phyloP scores from a whole-genome alignment of 2,113 vertebrate genomes.

The Lanius ludovicianus region DNA sequence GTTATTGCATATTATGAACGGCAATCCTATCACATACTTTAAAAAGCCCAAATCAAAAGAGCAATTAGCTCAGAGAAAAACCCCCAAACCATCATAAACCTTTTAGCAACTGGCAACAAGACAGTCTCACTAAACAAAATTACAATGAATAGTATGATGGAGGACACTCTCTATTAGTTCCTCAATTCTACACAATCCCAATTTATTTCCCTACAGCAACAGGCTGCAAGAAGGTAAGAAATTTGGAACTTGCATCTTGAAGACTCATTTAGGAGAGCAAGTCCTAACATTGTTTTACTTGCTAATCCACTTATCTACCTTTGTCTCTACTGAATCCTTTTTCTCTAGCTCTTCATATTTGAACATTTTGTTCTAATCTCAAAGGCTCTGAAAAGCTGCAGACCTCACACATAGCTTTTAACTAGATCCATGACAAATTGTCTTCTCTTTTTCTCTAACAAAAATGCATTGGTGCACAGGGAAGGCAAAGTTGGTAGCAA shows the following conservation, averaged over 20 bases:
- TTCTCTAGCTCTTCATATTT: neutral
- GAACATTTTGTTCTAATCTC: neutral
- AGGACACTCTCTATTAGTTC: neutral
- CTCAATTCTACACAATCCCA: neutral
- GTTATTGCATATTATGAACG: conserved; percentile 13
- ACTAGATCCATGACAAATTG: neutral
- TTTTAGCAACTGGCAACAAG: neutral
- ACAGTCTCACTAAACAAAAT: neutral
- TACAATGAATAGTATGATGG: neutral
- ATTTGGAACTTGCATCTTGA: neutral
- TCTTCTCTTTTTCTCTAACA: neutral
- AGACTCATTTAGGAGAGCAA: neutral
- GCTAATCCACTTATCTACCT: neutral
- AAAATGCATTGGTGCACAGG: neutral
- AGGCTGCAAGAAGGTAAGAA: neutral
- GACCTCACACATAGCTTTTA: neutral
- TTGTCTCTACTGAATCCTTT: neutral
- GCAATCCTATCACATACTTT: neutral
- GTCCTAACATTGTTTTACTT: neutral
- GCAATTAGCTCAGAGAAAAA: neutral
- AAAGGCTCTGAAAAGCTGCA: neutral
- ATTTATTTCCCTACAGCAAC: neutral
- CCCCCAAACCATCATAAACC: neutral
- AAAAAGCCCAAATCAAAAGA: neutral
- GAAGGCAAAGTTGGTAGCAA: neutral